Percentiles rank a stretch among this genome's conserved stretches.
phyloP scores from a whole-genome alignment of 2,113 vertebrate species.

The Mastomys coucha region DNA sequence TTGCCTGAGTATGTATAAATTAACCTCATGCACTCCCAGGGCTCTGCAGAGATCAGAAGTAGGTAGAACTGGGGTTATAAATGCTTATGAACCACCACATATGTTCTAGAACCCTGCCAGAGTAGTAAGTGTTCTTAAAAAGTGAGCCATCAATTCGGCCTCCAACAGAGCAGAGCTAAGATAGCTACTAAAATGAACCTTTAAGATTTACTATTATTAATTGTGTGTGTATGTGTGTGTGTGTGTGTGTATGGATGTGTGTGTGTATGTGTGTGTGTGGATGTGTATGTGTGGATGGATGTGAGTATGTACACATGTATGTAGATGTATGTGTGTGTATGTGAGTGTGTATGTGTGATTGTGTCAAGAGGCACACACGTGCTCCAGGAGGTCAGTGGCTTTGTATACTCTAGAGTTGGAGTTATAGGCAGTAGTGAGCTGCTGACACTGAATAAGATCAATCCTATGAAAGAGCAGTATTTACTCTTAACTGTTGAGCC shows the following conservation, averaged over 20 bases:
- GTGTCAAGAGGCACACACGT: background rate
- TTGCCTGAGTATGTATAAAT: background rate
- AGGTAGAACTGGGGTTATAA: no score
- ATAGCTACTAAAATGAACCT: background rate
- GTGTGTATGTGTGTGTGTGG: no score
- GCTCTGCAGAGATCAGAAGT: background rate
- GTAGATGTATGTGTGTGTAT: background rate
- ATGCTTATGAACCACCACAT: background rate
- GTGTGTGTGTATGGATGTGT: no score
- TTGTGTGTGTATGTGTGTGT: no score
- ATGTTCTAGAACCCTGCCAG: background rate
- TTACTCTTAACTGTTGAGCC: background rate
- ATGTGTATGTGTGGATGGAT: no score
- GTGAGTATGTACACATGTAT: no score
- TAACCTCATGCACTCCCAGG: no score
- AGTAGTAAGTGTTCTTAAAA: background rate
- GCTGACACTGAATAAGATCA: background rate
- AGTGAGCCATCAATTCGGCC: background rate
- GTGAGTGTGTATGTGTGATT: background rate
- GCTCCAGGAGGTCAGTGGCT: background rate
- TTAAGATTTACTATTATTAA: background rate
- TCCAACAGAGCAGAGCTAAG: background rate
- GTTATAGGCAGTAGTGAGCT: background rate
- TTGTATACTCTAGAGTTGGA: background rate
- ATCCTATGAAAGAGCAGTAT: background rate